Percentiles rank a stretch among this genome's conserved stretches.
Conservation (phyloP, 2,888 invertebrate species). For the Ophraella communa region DNA sequence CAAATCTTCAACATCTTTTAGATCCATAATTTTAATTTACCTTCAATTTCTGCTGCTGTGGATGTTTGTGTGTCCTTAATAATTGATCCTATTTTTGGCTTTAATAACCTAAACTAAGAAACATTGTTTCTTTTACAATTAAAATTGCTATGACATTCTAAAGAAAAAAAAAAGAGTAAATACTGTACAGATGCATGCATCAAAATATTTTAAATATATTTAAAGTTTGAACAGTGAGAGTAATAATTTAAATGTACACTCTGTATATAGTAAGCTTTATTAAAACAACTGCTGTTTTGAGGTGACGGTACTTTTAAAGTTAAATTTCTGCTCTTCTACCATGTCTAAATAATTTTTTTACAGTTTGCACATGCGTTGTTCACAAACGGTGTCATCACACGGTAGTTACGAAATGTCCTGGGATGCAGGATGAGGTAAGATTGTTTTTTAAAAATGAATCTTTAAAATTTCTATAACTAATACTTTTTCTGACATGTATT, state of each 20-base stretch:
- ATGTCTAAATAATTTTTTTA: constrained; percentile 29
- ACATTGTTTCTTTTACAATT: no score
- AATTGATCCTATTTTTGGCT: no score
- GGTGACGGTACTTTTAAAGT: constrained; percentile 15
- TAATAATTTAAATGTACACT: constrained; percentile 7
- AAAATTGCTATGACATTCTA: no score
- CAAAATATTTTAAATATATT: neutral
- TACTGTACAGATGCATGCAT: neutral
- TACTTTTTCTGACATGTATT: neutral
- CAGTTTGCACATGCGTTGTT: constrained; percentile 98
- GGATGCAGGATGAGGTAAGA: constrained; percentile 87
- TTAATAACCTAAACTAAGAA: no score
- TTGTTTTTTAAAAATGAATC: constrained; percentile 13
- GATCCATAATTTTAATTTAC: no score
- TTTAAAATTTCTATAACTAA: neutral
- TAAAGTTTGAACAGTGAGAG: constrained; percentile 7
- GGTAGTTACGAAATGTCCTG: constrained; percentile 98
- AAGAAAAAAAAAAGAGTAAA: neutral
- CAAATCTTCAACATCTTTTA: no score
- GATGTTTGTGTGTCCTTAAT: no score
- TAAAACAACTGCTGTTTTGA: neutral
- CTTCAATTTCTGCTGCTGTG: no score
- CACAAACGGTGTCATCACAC: constrained; percentile 98
- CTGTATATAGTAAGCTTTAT: constrained; percentile 19
- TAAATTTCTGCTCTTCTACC: constrained; percentile 7